Evolutionary conservation across 2,888 invertebrate species (phyloP).

Genomic region (Mycogona germanica): DNA sequence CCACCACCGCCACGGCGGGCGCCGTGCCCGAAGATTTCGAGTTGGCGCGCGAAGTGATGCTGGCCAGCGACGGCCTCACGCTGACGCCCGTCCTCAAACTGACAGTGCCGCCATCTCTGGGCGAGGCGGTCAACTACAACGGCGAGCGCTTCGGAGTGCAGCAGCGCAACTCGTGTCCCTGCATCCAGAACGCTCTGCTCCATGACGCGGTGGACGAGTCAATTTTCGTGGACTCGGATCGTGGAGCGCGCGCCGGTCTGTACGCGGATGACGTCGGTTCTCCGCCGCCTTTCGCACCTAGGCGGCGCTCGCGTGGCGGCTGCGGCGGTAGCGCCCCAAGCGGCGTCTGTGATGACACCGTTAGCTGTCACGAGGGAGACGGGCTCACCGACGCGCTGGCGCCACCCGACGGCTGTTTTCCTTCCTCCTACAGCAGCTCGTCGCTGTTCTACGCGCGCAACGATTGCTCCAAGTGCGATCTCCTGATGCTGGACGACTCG

Average conservation of each 20-base stretch:
- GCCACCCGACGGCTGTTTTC: neutral
- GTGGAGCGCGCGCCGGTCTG: neutral
- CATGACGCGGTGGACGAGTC: neutral
- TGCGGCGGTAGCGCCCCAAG: neutral
- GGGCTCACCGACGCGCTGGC: neutral
- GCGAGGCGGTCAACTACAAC: neutral
- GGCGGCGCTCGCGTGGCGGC: too few relatives aligned
- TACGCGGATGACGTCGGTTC: neutral
- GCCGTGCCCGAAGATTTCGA: constrained; percentile 12
- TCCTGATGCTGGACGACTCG: constrained; percentile 2
- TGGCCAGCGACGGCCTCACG: neutral
- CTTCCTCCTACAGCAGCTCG: constrained; percentile 1
- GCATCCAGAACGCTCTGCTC: constrained; percentile 13
- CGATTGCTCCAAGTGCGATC: neutral
- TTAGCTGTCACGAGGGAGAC: neutral
- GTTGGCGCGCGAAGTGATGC: neutral
- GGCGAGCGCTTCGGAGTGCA: too few relatives aligned
- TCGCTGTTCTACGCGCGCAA: neutral
- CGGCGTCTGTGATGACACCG: neutral
- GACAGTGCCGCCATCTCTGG: neutral
- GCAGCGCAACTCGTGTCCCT: constrained; percentile 15
- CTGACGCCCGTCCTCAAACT: neutral
- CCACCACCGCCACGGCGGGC: neutral
- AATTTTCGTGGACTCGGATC: neutral
- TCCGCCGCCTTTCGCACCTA: neutral